Evolutionary conservation across 2,888 invertebrate species (phyloP).

Genomic region (Alloscopus bannaensis): DNA sequence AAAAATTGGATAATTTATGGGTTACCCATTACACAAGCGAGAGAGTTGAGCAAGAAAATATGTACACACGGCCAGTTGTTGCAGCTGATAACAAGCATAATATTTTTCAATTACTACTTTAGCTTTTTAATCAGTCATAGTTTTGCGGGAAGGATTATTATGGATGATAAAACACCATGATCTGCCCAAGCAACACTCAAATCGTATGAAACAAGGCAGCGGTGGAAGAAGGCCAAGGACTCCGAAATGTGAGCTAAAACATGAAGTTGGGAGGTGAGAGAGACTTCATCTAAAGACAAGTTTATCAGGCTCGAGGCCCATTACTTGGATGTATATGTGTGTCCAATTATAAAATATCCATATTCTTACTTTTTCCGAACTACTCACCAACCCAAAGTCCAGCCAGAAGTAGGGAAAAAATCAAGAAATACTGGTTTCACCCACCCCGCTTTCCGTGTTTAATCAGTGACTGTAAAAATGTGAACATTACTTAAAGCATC

Average conservation of each 20-base stretch:
- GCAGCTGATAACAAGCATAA: conserved; percentile 43
- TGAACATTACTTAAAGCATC: too few relatives aligned
- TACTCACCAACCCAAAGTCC: conserved; percentile 25
- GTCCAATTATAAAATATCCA: not conserved
- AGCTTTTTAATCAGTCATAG: too few relatives aligned
- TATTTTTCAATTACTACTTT: conserved; percentile 47
- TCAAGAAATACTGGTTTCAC: conserved; percentile 62
- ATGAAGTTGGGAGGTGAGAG: conserved; percentile 8
- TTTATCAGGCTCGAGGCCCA: conserved; percentile 39
- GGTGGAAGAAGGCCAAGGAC: conserved; percentile 64
- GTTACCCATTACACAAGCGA: conserved; percentile 40
- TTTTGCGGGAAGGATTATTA: too few relatives aligned
- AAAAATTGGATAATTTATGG: conserved; percentile 64
- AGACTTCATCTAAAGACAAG: too few relatives aligned
- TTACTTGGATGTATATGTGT: conserved; percentile 23
- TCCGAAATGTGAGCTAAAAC: conserved; percentile 24
- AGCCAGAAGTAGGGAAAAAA: conserved; percentile 32
- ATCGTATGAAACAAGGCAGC: not conserved
- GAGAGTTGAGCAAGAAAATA: conserved; percentile 27
- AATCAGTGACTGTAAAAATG: too few relatives aligned
- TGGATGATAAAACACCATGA: not conserved
- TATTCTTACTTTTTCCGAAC: conserved; percentile 26
- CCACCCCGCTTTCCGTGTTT: not conserved
- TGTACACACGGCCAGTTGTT: too few relatives aligned
- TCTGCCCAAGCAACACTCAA: conserved; percentile 5